phyloP scores from a whole-genome alignment of 2,797 vertebrate genomes.

The Takifugu rubripes region DNA sequence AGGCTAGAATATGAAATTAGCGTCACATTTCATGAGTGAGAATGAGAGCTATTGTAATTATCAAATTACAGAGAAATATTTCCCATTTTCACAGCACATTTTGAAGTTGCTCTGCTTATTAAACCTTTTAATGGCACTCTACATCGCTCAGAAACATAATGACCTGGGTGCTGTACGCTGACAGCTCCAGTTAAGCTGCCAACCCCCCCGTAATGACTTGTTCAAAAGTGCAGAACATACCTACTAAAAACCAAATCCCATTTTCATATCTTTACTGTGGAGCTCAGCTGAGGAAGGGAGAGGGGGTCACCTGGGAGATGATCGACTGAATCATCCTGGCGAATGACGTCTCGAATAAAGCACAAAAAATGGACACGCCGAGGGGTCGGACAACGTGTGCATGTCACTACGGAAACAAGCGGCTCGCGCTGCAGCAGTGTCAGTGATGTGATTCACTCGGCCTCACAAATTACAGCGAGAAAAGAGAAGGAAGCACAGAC shows the following conservation, averaged over 20 bases:
- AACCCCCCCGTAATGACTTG: slow-evolving; percentile 21
- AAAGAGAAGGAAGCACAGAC: neutral
- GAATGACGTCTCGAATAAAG: too few species aligned
- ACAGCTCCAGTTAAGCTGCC: slow-evolving; percentile 56
- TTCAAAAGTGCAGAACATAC: slow-evolving; percentile 17
- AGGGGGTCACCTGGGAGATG: too few species aligned
- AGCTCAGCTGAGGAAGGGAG: neutral
- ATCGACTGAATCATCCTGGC: too few species aligned
- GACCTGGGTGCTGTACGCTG: slow-evolving; percentile 50
- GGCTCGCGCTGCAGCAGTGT: neutral
- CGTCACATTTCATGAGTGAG: neutral
- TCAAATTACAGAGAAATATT: slow-evolving; percentile 13
- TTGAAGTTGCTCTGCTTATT: slow-evolving; percentile 36
- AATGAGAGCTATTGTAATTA: slow-evolving; percentile 13
- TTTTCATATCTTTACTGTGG: neutral
- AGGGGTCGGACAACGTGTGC: neutral
- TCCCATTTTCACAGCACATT: slow-evolving; percentile 22
- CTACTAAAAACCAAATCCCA: neutral
- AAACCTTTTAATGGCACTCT: slow-evolving; percentile 24
- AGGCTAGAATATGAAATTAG: slow-evolving; percentile 21
- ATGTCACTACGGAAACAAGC: neutral
- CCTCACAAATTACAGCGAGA: neutral
- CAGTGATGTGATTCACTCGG: too few species aligned
- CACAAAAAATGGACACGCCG: too few species aligned
- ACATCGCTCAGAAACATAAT: slow-evolving; percentile 43